Percentiles rank a stretch among this genome's conserved stretches.
phyloP scores from a whole-genome alignment of 2,888 invertebrate genomes.

The Stratiomys singularior region DNA sequence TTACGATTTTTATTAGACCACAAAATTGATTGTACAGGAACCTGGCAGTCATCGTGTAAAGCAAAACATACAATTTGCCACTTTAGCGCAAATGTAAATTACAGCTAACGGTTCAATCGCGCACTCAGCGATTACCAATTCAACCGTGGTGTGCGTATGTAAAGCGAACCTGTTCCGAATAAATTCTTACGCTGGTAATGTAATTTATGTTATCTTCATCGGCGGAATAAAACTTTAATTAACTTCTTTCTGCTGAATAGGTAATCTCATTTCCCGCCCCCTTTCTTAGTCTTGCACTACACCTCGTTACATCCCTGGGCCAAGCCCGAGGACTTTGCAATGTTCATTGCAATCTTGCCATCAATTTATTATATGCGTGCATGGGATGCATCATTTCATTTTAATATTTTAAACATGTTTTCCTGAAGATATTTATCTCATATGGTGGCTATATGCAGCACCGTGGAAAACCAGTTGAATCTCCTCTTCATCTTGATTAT shows the following conservation, averaged over 20 bases:
- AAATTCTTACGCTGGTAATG: background rate
- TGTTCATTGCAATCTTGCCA: slow-evolving; percentile 20
- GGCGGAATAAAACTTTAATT: slow-evolving; percentile 29
- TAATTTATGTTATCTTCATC: slow-evolving; percentile 29
- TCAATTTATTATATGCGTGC: slow-evolving; percentile 46
- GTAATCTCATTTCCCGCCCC: background rate
- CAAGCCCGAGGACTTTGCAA: no score
- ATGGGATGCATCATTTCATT: slow-evolving; percentile 42
- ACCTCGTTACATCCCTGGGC: background rate
- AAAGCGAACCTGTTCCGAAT: slow-evolving; percentile 21
- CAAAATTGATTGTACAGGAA: no score
- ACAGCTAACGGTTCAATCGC: no score
- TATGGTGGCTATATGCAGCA: background rate
- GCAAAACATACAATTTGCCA: no score
- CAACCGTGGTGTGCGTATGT: no score
- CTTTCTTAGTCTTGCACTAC: background rate
- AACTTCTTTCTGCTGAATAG: slow-evolving; percentile 4
- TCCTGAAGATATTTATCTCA: slow-evolving; percentile 28
- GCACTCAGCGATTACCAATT: no score
- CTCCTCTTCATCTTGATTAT: background rate
- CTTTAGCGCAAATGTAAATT: no score
- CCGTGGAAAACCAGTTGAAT: background rate
- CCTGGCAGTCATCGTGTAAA: no score
- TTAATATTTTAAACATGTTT: slow-evolving; percentile 40
- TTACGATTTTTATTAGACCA: no score